Percentiles rank a stretch among this genome's conserved stretches.
These are phyloP conservation scores for Conomelus anceps DNA, from an alignment of 2,888 invertebrate species.

Conservation along the genomic window DNA sequence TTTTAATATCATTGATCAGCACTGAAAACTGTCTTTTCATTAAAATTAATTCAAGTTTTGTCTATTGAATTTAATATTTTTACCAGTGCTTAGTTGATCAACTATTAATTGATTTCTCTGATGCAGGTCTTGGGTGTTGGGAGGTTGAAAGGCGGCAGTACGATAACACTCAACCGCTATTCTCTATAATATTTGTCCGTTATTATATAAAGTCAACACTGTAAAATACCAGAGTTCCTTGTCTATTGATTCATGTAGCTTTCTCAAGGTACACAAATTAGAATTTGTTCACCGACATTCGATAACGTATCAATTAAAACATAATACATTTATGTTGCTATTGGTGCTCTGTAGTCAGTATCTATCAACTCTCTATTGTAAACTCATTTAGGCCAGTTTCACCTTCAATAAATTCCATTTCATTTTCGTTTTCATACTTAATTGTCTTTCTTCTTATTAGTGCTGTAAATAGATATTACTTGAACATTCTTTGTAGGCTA, in stretches of 20 bases:
- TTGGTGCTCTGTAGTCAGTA: not conserved
- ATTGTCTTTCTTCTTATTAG: not conserved
- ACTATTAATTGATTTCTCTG: not conserved
- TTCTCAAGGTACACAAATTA: not conserved
- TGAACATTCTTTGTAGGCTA: not conserved
- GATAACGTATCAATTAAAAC: too few relatives aligned
- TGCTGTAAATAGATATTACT: not conserved
- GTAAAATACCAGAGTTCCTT: not conserved
- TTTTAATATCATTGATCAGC: not conserved
- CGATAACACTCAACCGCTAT: not conserved
- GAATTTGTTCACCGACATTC: too few relatives aligned
- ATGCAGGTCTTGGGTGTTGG: not conserved
- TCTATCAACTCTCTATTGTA: not conserved
- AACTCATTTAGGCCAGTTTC: not conserved
- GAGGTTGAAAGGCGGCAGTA: not conserved
- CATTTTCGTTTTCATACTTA: not conserved
- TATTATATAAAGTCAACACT: not conserved
- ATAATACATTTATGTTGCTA: too few relatives aligned
- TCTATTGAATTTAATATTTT: not conserved
- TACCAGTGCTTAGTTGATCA: not conserved
- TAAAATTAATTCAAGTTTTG: not conserved
- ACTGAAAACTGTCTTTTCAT: not conserved
- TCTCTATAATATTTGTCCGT: not conserved
- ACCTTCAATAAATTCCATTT: not conserved
- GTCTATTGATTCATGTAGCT: not conserved